These are phyloP conservation scores for Andricus curvator DNA, from an alignment of 2,888 invertebrate species.

Conservation along the genomic window DNA sequence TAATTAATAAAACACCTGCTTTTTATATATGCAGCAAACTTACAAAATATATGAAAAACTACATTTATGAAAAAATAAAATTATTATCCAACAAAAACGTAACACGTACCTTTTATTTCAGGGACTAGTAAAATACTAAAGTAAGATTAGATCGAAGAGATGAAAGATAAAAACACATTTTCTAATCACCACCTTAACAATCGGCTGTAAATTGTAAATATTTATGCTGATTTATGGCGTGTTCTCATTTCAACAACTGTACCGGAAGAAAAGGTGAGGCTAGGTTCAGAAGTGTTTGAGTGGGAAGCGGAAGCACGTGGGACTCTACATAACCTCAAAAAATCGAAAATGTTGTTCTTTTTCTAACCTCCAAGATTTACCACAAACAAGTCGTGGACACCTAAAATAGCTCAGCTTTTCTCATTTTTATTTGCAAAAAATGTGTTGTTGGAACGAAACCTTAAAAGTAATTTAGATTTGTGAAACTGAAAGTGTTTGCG, in stretches of 20 bases:
- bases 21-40: too few species aligned
- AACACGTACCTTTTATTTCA: not conserved
- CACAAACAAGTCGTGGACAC: not conserved
- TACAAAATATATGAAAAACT: too few species aligned
- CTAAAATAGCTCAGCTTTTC: not conserved
- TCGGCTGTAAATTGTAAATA: not conserved
- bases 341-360: not conserved
- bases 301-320: too few species aligned
- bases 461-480: not conserved
- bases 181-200: not conserved
- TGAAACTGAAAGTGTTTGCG: not conserved
- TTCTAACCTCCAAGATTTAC: not conserved
- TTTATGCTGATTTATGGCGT: not conserved
- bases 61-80: too few species aligned
- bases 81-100: not conserved
- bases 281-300: not conserved
- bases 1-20: too few species aligned
- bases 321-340: conserved; percentile 7
- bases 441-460: not conserved
- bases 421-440: not conserved
- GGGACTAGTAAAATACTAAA: not conserved
- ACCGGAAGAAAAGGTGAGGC: not conserved
- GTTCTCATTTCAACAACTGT: not conserved
- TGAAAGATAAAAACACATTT: not conserved
- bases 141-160: not conserved